Evolutionary conservation across 2,888 invertebrate species (phyloP), one percentile per base, ranked within the genome.

Genomic region (Lissonota sp.): DNA sequence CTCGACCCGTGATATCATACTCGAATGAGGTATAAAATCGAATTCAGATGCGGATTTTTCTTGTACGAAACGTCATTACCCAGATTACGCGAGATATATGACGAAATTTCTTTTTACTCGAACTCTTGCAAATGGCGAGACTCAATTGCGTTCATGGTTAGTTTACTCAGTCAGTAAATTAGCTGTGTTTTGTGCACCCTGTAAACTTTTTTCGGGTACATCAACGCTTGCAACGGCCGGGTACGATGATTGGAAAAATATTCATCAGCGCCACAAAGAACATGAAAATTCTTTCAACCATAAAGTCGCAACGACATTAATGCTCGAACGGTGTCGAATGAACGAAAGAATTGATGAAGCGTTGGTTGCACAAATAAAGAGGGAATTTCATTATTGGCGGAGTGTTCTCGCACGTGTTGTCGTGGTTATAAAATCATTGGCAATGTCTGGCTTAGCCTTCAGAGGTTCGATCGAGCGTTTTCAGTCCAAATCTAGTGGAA

Each of bases 401-500:
- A 16, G 10, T 3, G 46, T 63, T 7, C 5, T 63, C 16, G 7
- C 5, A 16, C 7, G 46, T 10, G 26, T 46, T 5, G 63, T 46
- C 8, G 63, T 26, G 7, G 26, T 46, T 44, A 46, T 63, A 26
- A 63, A 63, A 46, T 26, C 26, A 5, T 46, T 63, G 10, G 46
- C 49, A 26, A 26, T 7, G 8, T 7, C 16, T 5, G 63, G 63
- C 6, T 26, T 63, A 46, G 46, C 63, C 3, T 49, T 63, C 26
- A 14, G 63, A 26, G 63, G 46, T 46, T 10, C 14, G 1, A 46
- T 4, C 10, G 86, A 86, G 77, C 84, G 78, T 66, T 85, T 87
- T 70, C 86, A 84, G 39, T 81, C 74, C 70, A 84, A 55, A 44
- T 83, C 85, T 57, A 88, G 86, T 79, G 87, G 88, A 73, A 89